Evolutionary conservation across 2,888 invertebrate genomes (phyloP), one percentile per base, ranked within the genome.

Genomic region (Melanostoma mellinum): DNA sequence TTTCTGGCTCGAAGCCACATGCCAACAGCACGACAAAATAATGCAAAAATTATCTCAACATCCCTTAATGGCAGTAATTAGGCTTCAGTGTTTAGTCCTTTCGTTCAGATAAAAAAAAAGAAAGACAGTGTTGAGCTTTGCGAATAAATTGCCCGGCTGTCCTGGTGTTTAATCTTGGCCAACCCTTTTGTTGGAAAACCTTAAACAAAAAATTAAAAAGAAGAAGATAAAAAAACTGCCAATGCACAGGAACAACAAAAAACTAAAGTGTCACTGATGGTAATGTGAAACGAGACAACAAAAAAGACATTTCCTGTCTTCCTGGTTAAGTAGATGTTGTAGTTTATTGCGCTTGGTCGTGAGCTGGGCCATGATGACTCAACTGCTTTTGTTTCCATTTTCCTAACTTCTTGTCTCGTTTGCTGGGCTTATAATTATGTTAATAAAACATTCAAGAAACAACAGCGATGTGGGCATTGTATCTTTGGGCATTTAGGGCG

Each of bases 301-400:
- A 30, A 52, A 50, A 69, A 55, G 60, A 71, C 79, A 69, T 79
- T 84, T 84, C 84, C 84, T 84, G 84, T 75, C 55, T 68, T 71
- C 65, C 58, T 78, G 69, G 40, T 38, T 52, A 20, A 56, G n/a
- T 36, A 20, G 10, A 20, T 46, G 2, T 33, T 55, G n/a, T n/a
- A 35, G 1, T 68, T 5, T 10, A n/a, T 35, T 55, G 20, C 46
- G 6, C 38, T 46, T 30, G 10, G 55, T 63, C 46, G 58, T 75
- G 48, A 65, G 69, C 69, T 74, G 52, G 38, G 20, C 20, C 20
- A 58, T 53, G 61, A 69, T 80, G 79, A 80, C 74, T 74, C 79
- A 80, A 42, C 33, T 20, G 30, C 38, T 55, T 53, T 42, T 46
- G 55, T 74, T 52, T 63, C 63, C 52, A 46, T 52, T 36, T 55